Percentiles rank a stretch among this genome's conserved stretches.
phyloP scores from a whole-genome alignment of 2,888 invertebrate genomes.

The Germaria angustata region DNA sequence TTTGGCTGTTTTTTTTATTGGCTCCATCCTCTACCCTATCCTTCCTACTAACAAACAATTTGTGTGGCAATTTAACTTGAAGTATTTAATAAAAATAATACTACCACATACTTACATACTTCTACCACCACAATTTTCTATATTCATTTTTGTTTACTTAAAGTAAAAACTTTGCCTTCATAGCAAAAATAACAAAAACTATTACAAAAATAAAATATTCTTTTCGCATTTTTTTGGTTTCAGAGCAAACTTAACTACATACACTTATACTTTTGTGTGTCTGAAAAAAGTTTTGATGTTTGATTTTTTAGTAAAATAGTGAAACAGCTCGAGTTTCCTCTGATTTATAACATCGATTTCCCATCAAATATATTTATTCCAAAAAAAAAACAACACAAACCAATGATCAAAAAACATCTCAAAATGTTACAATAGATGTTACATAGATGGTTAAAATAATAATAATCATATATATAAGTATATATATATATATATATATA shows the following conservation, averaged over 20 bases:
- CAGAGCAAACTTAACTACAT: conserved; percentile 40
- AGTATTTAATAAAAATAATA: conserved; percentile 31
- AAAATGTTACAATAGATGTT: conserved; percentile 36
- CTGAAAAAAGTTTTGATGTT: background rate
- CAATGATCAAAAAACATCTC: conserved; percentile 55
- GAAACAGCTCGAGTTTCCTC: conserved; percentile 48
- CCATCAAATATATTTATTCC: conserved; percentile 62
- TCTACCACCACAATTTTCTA: too few species aligned
- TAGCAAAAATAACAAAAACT: too few species aligned
- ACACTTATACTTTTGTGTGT: too few species aligned
- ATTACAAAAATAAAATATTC: conserved; percentile 2
- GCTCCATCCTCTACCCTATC: background rate
- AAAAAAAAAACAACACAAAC: conserved; percentile 47
- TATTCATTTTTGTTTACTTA: too few species aligned
- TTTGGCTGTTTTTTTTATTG: too few species aligned
- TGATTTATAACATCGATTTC: conserved; percentile 70
- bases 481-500: too few species aligned
- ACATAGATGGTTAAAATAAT: background rate
- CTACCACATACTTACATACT: background rate
- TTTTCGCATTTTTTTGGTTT: conserved; percentile 31
- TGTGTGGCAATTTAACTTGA: conserved; percentile 17
- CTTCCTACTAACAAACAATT: background rate
- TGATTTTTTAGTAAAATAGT: conserved; percentile 1
- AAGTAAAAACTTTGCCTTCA: too few species aligned
- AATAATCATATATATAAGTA: background rate